phyloP scores from a whole-genome alignment of 2,113 vertebrate genomes.

The Thinocorus orbignyianus region DNA sequence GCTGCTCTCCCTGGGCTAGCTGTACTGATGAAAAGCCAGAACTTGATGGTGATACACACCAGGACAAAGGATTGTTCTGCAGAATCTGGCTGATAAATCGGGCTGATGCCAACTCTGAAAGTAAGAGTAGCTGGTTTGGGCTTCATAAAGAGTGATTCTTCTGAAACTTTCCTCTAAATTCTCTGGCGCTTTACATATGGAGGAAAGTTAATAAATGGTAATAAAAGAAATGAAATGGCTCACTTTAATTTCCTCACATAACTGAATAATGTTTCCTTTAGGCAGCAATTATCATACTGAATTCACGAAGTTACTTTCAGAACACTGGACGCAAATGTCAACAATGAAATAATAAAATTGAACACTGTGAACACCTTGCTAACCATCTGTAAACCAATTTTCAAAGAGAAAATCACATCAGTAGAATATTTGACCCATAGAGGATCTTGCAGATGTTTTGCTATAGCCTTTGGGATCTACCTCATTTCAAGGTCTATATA shows the following conservation, averaged over 20 bases:
- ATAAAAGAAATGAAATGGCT: slow-evolving; percentile 31
- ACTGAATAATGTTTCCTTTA: slow-evolving; percentile 46
- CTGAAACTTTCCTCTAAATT: slow-evolving; percentile 1
- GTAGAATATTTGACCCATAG: slow-evolving; percentile 66
- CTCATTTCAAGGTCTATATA: slow-evolving; percentile 77
- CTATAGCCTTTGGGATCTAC: slow-evolving; percentile 58
- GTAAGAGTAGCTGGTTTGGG: not conserved
- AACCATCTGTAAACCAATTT: slow-evolving; percentile 63
- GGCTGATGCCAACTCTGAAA: not conserved
- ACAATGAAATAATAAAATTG: slow-evolving; percentile 46
- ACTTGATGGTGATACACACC: not conserved
- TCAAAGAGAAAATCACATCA: slow-evolving; percentile 72
- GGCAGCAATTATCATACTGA: slow-evolving; percentile 24
- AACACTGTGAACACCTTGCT: slow-evolving; percentile 57
- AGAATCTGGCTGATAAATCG: not conserved
- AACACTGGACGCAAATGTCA: slow-evolving; percentile 22
- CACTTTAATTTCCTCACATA: slow-evolving; percentile 37
- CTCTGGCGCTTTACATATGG: slow-evolving; percentile 10
- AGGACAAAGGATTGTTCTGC: not conserved
- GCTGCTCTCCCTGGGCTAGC: not conserved
- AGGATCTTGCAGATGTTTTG: slow-evolving; percentile 72
- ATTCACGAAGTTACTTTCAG: slow-evolving; percentile 52
- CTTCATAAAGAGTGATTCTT: not conserved
- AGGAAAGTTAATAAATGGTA: slow-evolving; percentile 42
- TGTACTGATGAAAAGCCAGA: not conserved